Conservation (phyloP, 2,113 vertebrate species). For the Periophthalmus modestus region DNA sequence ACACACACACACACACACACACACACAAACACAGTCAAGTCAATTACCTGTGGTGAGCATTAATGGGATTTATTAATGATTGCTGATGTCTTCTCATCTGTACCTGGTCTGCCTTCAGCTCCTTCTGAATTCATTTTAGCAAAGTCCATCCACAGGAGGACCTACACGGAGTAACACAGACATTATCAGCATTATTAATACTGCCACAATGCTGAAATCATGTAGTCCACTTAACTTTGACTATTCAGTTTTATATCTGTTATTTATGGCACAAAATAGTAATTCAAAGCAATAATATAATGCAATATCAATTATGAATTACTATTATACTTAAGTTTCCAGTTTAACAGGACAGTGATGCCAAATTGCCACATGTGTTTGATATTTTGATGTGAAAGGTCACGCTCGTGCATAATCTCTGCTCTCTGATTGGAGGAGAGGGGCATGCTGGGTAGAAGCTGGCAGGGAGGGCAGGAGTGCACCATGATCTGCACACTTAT, state of each 20-base stretch:
- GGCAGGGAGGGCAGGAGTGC: constrained; percentile 4
- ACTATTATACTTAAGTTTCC: neutral
- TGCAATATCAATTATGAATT: no score
- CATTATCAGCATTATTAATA: constrained; percentile 10
- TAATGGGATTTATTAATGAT: neutral
- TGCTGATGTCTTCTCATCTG: constrained; percentile 30
- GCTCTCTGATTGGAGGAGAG: constrained; percentile 26
- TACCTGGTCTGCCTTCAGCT: constrained; percentile 87
- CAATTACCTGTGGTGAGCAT: neutral
- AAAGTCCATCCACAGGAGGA: constrained; percentile 82
- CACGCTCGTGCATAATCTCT: constrained; percentile 12
- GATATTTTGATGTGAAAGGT: constrained; percentile 46
- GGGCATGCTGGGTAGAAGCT: constrained; percentile 2
- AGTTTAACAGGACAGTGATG: neutral
- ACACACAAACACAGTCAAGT: neutral
- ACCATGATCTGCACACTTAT: constrained; percentile 46
- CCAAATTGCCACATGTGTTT: no score
- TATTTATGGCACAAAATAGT: no score
- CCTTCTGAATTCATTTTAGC: constrained; percentile 74
- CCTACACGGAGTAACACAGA: constrained; percentile 59
- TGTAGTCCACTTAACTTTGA: no score
- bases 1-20: neutral
- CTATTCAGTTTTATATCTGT: no score
- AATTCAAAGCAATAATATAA: no score
- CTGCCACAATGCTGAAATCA: no score